Conservation (phyloP, 2,113 vertebrate genomes). For the Myotis lucifugus region DNA sequence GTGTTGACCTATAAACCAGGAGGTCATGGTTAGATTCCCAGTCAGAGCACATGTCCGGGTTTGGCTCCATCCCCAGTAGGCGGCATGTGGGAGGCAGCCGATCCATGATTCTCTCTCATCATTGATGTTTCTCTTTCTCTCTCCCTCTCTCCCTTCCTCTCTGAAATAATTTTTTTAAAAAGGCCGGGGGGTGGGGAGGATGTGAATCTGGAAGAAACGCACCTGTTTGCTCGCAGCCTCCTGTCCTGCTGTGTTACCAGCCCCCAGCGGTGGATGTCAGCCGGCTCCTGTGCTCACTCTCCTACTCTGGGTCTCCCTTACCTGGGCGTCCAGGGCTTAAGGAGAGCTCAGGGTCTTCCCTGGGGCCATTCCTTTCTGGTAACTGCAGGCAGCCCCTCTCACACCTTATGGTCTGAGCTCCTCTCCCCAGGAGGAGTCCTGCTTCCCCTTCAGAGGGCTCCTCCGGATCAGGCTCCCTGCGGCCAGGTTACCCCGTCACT, state of each 20-base stretch:
- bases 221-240: background rate
- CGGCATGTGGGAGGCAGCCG: too few species aligned
- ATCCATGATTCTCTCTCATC: too few species aligned
- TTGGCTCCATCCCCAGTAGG: too few species aligned
- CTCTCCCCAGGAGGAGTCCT: background rate
- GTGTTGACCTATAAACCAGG: too few species aligned
- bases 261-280: background rate
- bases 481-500: conserved; percentile 81
- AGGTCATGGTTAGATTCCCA: too few species aligned
- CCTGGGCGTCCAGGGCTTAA: background rate
- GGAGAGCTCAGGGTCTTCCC: background rate
- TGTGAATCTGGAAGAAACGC: background rate
- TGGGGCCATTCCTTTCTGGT: background rate
- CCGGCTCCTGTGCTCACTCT: background rate
- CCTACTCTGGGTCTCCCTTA: background rate
- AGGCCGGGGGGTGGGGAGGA: too few species aligned
- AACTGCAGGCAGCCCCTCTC: background rate
- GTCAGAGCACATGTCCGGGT: too few species aligned
- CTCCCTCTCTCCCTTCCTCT: too few species aligned
- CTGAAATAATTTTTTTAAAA: too few species aligned
- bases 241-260: too few species aligned
- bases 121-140: too few species aligned
- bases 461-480: conserved; percentile 68
- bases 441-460: background rate
- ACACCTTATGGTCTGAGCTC: background rate